Conservation (phyloP, 2,797 vertebrate genomes). For the Garrulus glandarius region DNA sequence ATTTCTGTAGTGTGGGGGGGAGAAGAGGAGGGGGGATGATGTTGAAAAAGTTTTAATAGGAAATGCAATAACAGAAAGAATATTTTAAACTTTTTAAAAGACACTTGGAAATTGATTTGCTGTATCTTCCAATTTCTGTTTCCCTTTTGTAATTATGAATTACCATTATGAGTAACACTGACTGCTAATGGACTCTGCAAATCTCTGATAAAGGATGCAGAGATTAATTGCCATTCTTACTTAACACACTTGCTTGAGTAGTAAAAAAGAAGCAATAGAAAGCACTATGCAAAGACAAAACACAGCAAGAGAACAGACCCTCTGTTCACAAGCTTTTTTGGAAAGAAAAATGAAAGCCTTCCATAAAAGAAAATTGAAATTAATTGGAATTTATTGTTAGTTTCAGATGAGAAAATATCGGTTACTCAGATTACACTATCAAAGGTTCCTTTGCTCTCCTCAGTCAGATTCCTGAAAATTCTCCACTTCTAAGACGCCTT, state of each 20-base stretch:
- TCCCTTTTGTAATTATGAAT: background rate
- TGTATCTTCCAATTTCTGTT: background rate
- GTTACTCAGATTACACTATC: constrained; percentile 32
- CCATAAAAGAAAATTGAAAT: background rate
- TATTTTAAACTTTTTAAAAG: background rate
- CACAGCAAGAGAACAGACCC: background rate
- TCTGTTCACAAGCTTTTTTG: background rate
- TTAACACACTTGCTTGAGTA: background rate
- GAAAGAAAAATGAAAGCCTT: background rate
- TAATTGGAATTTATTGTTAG: constrained; percentile 22
- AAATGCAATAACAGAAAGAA: background rate
- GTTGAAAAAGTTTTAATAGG: background rate
- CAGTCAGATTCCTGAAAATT: constrained; percentile 3
- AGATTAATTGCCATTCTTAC: background rate
- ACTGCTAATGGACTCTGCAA: background rate
- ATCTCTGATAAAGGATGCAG: background rate
- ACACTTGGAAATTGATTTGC: background rate
- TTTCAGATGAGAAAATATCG: constrained; percentile 26
- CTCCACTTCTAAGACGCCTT: background rate
- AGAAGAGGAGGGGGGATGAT: fast-evolving
- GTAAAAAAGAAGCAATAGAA: background rate
- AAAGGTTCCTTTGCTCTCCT: constrained; percentile 1
- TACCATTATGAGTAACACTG: background rate
- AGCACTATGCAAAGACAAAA: background rate
- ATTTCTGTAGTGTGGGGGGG: background rate